phyloP scores from a whole-genome alignment of 2,888 invertebrate species.

The Nasonovia ribisnigri region DNA sequence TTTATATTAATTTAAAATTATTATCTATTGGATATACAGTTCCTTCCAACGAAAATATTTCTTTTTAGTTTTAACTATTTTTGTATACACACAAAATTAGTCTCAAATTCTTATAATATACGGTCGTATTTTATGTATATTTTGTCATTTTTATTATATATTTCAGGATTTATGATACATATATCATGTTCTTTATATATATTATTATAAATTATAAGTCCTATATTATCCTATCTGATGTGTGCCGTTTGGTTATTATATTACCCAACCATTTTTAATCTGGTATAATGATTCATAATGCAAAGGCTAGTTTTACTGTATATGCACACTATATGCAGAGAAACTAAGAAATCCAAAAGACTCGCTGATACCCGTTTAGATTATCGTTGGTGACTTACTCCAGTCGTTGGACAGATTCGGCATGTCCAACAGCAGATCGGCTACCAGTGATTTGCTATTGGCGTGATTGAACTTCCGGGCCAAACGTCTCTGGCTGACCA shows the following conservation, averaged over 20 bases:
- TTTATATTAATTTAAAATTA: background rate
- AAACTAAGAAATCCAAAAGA: background rate
- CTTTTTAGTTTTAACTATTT: background rate
- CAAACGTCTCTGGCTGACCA: slow-evolving; percentile 19
- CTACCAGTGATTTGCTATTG: background rate
- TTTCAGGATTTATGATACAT: background rate
- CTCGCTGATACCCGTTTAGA: background rate
- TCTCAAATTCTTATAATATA: background rate
- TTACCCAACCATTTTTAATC: background rate
- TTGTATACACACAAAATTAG: background rate
- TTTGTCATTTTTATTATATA: background rate
- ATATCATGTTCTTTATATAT: too few relatives aligned
- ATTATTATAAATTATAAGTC: too few relatives aligned
- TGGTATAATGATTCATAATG: background rate
- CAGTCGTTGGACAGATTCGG: slow-evolving; percentile 40
- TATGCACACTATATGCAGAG: background rate
- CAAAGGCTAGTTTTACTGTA: background rate
- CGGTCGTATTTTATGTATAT: background rate
- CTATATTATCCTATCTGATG: background rate
- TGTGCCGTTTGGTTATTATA: background rate
- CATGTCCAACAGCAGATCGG: slow-evolving; percentile 53
- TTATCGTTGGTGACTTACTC: background rate
- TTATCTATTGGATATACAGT: background rate
- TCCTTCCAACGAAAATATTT: background rate
- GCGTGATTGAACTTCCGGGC: slow-evolving; percentile 3